Evolutionary conservation across 2,113 vertebrate genomes (phyloP), one percentile per base, ranked within the genome.

Genomic region (Aleadryas rufinucha): DNA sequence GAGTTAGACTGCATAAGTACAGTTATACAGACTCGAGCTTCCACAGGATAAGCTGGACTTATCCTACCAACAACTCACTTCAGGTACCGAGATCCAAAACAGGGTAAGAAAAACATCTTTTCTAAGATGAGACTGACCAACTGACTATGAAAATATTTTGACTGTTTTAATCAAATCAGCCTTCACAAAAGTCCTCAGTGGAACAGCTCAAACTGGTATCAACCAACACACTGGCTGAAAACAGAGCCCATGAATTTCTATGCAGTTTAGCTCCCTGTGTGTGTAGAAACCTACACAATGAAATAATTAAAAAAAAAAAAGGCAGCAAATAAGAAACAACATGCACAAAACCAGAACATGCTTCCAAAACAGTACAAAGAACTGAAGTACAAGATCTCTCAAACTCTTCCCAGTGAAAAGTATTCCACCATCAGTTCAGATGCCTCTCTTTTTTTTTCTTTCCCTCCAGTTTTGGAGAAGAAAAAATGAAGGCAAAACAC

Each of bases 401-500:
- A 72, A 84, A 61, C 70, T 35, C 50, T 83, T 75, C 18, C 27
- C 26, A 24, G 56, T 16, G 23, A 72, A 76, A 85, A 91, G 45
- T 61, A 79, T 69, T 78, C 63, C 15, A 66, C 11, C 21, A 47
- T 41, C 2, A 2, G 30, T 59, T 84, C 71, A 81, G 50, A 45
- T 21, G 23, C 28, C 6, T n/a, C 6, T 56, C 11, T 31, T 13
- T 60, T 24, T 10, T 19, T 15, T 16, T 8, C 2, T 30, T 17
- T 9, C 24, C 7, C 21, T 41, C 61, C 12, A 37, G 27, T 42
- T 78, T 54, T 21, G 47, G 27, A 84, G 60, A 84, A 90, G 44
- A n/a, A 90, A 74, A 76, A 96, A 70, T 24, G 64, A 68, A 87
- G 42, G 76, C 64, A 87, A 88, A 93, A 74, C 39, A 87, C 75